phyloP scores from a whole-genome alignment of 2,113 vertebrate species.

The Aphyosemion australe region DNA sequence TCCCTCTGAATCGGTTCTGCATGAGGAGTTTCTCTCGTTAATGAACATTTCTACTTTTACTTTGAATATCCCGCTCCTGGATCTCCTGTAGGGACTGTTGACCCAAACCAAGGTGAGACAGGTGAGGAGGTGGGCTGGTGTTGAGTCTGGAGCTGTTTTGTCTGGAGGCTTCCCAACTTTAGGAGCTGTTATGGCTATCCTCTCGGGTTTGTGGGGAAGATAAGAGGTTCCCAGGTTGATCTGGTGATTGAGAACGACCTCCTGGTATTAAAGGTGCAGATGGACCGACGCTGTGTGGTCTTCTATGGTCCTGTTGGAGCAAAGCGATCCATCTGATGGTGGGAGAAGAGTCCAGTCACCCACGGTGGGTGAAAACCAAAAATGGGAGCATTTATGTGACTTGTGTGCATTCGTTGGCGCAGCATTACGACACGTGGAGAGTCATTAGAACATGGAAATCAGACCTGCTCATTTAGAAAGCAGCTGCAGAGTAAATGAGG shows the following conservation, averaged over 20 bases:
- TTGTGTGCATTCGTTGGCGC: slow-evolving; percentile 25
- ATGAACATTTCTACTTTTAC: neutral
- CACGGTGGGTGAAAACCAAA: slow-evolving; percentile 35
- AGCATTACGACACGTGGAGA: slow-evolving; percentile 35
- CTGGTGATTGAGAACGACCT: neutral
- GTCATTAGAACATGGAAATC: slow-evolving; percentile 14
- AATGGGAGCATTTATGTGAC: slow-evolving; percentile 32
- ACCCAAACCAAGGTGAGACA: slow-evolving; percentile 24
- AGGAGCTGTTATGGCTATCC: slow-evolving; percentile 55
- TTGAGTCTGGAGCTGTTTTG: slow-evolving; percentile 57
- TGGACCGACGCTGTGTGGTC: neutral
- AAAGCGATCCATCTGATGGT: slow-evolving; percentile 28
- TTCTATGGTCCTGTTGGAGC: slow-evolving; percentile 24
- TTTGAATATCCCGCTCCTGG: no score
- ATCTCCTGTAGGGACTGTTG: slow-evolving; percentile 1
- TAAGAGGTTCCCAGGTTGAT: neutral
- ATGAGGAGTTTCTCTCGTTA: neutral
- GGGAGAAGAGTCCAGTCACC: neutral
- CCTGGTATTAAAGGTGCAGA: no score
- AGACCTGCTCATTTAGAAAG: slow-evolving; percentile 36
- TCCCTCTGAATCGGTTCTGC: neutral
- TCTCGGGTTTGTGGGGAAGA: slow-evolving; percentile 32
- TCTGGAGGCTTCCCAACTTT: slow-evolving; percentile 36
- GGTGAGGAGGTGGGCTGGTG: slow-evolving; percentile 18
- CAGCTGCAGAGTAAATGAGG: slow-evolving; percentile 32